Base-by-base conservation (phyloP, 1,140 invertebrate species). In the Olivierus martensii region DNA sequence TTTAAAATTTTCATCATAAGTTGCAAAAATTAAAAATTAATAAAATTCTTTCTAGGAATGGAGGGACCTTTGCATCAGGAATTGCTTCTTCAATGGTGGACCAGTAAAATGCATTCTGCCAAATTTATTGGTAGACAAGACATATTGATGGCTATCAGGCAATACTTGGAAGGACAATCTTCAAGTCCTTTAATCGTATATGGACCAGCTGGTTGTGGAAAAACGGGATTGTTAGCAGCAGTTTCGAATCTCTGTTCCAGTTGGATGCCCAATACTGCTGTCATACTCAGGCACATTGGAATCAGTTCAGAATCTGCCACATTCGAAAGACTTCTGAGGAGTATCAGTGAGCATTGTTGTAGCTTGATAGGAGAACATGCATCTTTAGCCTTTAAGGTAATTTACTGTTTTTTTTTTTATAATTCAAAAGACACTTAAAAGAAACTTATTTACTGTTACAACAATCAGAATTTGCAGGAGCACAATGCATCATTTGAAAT, bases 191-290 rank as follows among this genome's bases (percentile, higher is more conserved):
- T 88, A 47, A 74, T 87, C 12, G 65, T 90, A 14, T 77, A 82
- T 55, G 87, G 86, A 0, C 76, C 78, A 34, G 73, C 77, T 11
- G 87, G 86, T 17, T 82, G 81, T 67, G 87, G 87, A 0, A 88
- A 88, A 68, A 84, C 81, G 2, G 80, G 82, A 5, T 67, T 88
- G 4, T 69, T 85, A 9, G 81, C 83, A 3, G 76, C 82, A 59
- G 76, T 81, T 5, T 77, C 78, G 21, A 76, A 79, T 55, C 75
- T 73, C 56, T 79, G 71, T 65, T 77, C 75, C 62, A 74, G 68
- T 57, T 84, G 82, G 79, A 73, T 79, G 55, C 77, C 78, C 2
- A 79, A 83, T 59, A 71, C 77, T 10, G 70, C 73, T 57, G 59
- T 77, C 2, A 58, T 80, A 11, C 64, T 79, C 39, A 73, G 82